Evolutionary conservation across 1,140 invertebrate genomes (phyloP), one percentile per base, ranked within the genome.

Genomic region (Rhyacophila brunnea): DNA sequence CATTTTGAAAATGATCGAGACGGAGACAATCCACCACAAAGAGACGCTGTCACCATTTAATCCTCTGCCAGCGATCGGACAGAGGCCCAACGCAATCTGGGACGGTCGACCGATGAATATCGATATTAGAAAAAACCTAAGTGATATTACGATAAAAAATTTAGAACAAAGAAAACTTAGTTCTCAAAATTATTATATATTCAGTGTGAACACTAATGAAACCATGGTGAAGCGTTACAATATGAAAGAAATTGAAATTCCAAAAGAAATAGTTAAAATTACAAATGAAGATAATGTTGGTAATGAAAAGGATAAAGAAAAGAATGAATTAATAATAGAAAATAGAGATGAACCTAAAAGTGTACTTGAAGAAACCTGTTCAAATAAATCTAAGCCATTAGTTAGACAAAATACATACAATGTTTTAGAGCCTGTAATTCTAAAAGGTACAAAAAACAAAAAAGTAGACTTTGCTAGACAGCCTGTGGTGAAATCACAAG

Each of bases 51-150:
- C 75, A 0, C 75, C 75, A 6, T 79, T 78, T 64, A 71, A 72
- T 38, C 77, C 77, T 1, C 67, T 79, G 3, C 77, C 77, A 1
- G 75, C 75, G 1, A 79, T 79, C 14, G 73, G 75, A 18, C 71
- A 75, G 60, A 74, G 68, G 36, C 48, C 66, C 1, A 68, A 70
- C 4, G 36, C 43, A n/a, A 18, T 34, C 1, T 54, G 58, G 51
- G 58, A 60, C 42, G 49, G 57, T n/a, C 40, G 44, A 11, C 23
- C 20, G 6, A 64, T 60, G 40, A 59, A 62, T 20, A 34, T 14
- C 11, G 52, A 46, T 3, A 36, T 35, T 1, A 46, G 35, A 7
- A 55, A 55, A 19, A 23, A 44, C 70, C 73, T 70, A 11, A 74
- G 74, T 14, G 66, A 74, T 28, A 72, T 38, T n/a, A 28, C 38